Conservation (phyloP, 2,888 invertebrate species). For the Antheraea assamensis region DNA sequence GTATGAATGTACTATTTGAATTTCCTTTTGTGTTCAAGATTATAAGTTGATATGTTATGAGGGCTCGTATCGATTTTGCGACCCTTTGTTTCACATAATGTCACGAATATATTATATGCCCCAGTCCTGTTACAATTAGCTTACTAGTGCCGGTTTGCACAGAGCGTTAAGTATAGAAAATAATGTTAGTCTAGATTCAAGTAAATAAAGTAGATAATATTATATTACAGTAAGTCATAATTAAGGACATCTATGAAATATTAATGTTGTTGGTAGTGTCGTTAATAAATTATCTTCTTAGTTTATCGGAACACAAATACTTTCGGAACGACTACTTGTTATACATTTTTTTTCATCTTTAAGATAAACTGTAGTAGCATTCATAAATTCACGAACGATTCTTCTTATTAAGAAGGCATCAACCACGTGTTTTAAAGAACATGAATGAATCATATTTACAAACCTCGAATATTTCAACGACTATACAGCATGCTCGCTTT, state of each 20-base stretch:
- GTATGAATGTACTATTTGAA: neutral
- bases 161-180: neutral
- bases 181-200: neutral
- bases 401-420: conserved; percentile 1
- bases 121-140: neutral
- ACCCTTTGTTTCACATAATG: conserved; percentile 5
- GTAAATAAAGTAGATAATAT: neutral
- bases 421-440: conserved; percentile 12
- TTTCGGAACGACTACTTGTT: neutral
- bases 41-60: neutral
- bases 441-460: conserved; percentile 44
- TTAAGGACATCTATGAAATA: neutral
- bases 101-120: neutral
- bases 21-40: neutral
- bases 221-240: neutral
- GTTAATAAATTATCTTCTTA: neutral
- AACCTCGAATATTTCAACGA: neutral
- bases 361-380: neutral
- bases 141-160: neutral
- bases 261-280: neutral
- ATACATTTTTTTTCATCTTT: neutral
- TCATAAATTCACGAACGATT: neutral
- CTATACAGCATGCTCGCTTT: neutral
- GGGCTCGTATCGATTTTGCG: neutral
- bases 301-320: neutral